These are phyloP conservation scores for Gibbula magus DNA, from an alignment of 2,888 invertebrate genomes.

Conservation along the genomic window DNA sequence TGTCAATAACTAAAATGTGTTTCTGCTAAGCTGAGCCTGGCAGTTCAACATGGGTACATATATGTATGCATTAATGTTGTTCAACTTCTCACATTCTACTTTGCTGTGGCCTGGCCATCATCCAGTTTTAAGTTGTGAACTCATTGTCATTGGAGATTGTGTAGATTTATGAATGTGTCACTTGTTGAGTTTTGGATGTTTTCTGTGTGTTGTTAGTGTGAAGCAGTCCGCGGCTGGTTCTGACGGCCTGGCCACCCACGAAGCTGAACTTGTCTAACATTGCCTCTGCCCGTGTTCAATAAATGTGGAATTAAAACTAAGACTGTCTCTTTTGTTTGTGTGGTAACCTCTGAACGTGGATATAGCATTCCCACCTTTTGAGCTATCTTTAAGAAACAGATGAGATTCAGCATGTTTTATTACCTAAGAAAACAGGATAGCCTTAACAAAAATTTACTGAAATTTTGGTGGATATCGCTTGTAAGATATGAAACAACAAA, in stretches of 20 bases:
- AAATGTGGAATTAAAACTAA: conserved; percentile 15
- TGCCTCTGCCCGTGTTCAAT: conserved; percentile 22
- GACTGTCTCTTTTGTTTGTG: not conserved
- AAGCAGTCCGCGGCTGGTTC: conserved; percentile 9
- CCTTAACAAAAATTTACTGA: too few relatives aligned
- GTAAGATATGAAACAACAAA: too few relatives aligned
- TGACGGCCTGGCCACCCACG: not conserved
- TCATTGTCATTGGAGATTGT: conserved; percentile 13
- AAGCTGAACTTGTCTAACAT: not conserved
- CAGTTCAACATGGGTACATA: too few relatives aligned
- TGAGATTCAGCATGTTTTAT: too few relatives aligned
- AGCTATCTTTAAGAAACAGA: too few relatives aligned
- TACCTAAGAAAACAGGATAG: too few relatives aligned
- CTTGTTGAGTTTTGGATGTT: conserved; percentile 19
- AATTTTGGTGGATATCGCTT: too few relatives aligned
- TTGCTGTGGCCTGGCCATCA: not conserved
- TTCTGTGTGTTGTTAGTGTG: conserved; percentile 5
- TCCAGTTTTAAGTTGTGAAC: conserved; percentile 10
- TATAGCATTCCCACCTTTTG: too few relatives aligned
- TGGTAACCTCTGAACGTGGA: not conserved
- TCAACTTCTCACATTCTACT: not conserved
- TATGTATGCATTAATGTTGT: too few relatives aligned
- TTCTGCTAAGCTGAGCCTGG: too few relatives aligned
- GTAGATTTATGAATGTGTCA: conserved; percentile 23
- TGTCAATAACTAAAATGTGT: too few relatives aligned